These are phyloP conservation scores for Sycophila texana DNA, from an alignment of 2,888 invertebrate species.

Conservation along the genomic window DNA sequence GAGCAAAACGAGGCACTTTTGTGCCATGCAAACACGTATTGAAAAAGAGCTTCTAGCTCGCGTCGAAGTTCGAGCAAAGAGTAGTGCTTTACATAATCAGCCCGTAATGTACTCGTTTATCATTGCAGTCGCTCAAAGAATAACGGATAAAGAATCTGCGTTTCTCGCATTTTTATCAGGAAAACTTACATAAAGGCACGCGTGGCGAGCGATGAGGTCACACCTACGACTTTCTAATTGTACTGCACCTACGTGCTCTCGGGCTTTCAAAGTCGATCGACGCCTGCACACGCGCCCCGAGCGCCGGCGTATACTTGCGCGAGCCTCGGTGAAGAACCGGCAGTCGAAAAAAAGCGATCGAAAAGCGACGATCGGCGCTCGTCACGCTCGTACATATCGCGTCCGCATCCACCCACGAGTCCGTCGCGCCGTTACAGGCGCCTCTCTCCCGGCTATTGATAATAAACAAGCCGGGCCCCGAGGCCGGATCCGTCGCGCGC, in stretches of 20 bases:
- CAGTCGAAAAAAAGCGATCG: background rate
- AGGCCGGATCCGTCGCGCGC: background rate
- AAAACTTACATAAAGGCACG: conserved; percentile 23
- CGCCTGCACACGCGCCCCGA: no score
- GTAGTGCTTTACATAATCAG: conserved; percentile 1
- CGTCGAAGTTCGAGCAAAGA: background rate
- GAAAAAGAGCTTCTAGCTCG: no score
- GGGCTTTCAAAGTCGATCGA: background rate
- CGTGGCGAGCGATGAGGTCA: background rate
- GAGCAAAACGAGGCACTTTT: no score
- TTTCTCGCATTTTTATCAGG: background rate
- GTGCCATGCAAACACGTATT: no score
- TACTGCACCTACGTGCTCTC: background rate
- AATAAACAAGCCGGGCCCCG: conserved; percentile 34
- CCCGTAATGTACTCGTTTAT: background rate
- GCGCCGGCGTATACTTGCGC: no score
- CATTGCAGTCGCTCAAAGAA: background rate
- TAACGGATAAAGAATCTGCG: conserved; percentile 13
- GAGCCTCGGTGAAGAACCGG: background rate
- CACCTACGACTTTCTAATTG: conserved; percentile 27
- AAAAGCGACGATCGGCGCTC: background rate
- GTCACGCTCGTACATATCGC: background rate
- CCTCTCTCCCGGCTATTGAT: conserved; percentile 41
- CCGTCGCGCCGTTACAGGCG: conserved; percentile 6
- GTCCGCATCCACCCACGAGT: background rate